phyloP scores from a whole-genome alignment of 2,113 vertebrate species.

The Balaeniceps rex region DNA sequence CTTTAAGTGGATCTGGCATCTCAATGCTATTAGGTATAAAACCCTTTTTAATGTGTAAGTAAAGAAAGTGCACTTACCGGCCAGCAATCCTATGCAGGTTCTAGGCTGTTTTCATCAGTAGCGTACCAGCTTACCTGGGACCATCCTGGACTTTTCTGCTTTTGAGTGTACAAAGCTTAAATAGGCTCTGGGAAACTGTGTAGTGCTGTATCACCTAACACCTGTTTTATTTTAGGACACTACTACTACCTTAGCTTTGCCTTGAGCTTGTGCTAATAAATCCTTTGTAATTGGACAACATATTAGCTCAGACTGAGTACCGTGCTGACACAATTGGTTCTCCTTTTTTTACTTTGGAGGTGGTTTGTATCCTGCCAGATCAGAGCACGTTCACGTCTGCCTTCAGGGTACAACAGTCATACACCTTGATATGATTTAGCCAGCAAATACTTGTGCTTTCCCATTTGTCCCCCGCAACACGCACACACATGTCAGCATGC shows the following conservation, averaged over 20 bases:
- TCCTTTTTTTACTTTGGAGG: neutral
- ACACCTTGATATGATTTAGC: neutral
- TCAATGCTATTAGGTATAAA: neutral
- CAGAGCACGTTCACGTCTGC: neutral
- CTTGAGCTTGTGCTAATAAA: neutral
- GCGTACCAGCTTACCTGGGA: neutral
- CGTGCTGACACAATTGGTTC: neutral
- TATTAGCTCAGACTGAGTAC: neutral
- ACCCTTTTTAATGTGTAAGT: neutral
- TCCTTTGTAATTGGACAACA: neutral
- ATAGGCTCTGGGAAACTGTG: too few relatives aligned
- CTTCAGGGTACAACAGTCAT: neutral
- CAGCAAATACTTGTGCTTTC: neutral
- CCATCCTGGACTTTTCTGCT: neutral
- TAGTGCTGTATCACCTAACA: neutral
- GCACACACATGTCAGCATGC: rapidly evolving
- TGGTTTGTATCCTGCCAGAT: neutral
- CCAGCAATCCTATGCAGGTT: neutral
- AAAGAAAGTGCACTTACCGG: neutral
- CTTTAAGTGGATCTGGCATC: neutral
- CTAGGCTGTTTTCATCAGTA: neutral
- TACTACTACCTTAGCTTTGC: neutral
- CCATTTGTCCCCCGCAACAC: neutral
- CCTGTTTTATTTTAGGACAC: slow-evolving; percentile 45
- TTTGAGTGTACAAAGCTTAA: neutral